Evolutionary conservation across 2,888 invertebrate species (phyloP).

Genomic region (Pecten maximus): DNA sequence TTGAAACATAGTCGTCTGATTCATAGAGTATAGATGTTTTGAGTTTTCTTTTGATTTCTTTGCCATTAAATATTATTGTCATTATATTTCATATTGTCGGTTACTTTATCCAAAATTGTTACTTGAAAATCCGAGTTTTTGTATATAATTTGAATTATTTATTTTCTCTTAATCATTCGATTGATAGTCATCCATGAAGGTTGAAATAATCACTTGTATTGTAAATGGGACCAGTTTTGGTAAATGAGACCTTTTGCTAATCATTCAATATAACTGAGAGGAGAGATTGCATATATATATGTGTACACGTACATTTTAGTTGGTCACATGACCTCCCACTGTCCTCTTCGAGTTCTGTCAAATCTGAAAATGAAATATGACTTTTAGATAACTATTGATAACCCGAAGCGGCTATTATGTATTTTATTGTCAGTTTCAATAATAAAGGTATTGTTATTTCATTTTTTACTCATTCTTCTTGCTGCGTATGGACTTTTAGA

Average conservation of each 20-base stretch:
- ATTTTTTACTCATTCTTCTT: too few relatives aligned
- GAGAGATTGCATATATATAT: neutral
- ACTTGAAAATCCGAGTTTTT: neutral
- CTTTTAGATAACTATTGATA: too few relatives aligned
- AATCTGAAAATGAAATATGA: too few relatives aligned
- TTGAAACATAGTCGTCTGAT: neutral
- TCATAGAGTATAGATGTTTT: neutral
- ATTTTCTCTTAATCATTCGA: neutral
- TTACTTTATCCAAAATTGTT: neutral
- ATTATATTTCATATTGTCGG: neutral
- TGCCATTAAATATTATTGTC: neutral
- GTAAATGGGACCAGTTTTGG: slow-evolving; percentile 18
- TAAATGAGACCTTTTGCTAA: neutral
- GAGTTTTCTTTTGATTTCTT: neutral
- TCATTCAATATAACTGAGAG: neutral
- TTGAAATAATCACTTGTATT: neutral
- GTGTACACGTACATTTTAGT: neutral
- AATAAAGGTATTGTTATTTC: too few relatives aligned
- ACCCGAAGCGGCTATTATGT: too few relatives aligned
- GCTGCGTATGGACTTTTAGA: too few relatives aligned
- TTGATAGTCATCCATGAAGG: neutral
- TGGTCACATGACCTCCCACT: too few relatives aligned
- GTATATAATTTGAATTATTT: slow-evolving; percentile 16
- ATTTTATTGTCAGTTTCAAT: too few relatives aligned
- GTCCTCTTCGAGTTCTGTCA: too few relatives aligned